Conservation (phyloP, 1,140 invertebrate genomes). For the Whitmania pigra region DNA sequence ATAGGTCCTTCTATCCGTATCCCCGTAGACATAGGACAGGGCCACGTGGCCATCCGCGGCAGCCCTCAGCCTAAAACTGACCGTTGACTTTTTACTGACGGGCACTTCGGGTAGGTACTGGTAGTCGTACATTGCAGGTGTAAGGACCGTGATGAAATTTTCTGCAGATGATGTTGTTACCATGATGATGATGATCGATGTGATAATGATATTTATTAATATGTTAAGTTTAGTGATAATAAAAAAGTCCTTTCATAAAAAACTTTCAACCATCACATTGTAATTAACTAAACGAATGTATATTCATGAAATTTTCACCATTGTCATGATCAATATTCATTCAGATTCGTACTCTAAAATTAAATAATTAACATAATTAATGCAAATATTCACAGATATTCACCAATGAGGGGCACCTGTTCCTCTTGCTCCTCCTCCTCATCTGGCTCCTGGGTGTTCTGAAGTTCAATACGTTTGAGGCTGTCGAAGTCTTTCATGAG, state of each 20-base stretch:
- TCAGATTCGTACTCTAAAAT: too few relatives aligned
- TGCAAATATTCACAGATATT: background rate
- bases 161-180: conserved; percentile 29
- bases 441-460: conserved; percentile 7
- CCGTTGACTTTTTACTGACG: conserved; percentile 34
- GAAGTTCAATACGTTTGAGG: conserved; percentile 4
- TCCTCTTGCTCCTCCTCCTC: background rate
- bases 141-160: conserved; percentile 38
- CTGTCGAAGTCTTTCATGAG: conserved; percentile 3
- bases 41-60: conserved; percentile 34
- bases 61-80: conserved; percentile 38
- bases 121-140: conserved; percentile 35
- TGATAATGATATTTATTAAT: background rate
- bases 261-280: too few relatives aligned
- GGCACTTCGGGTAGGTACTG: conserved; percentile 37
- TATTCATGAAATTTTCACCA: too few relatives aligned
- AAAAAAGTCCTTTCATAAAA: too few relatives aligned
- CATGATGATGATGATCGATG: too few relatives aligned
- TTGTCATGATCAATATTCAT: too few relatives aligned
- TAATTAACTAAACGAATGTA: too few relatives aligned
- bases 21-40: conserved; percentile 37
- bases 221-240: background rate
- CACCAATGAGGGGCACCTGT: conserved; percentile 12
- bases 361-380: background rate
- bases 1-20: conserved; percentile 35